Percentiles rank a stretch among this genome's conserved stretches.
These are phyloP conservation scores for Hephaestus fuliginosus DNA, from an alignment of 2,797 vertebrate genomes.

Conservation along the genomic window DNA sequence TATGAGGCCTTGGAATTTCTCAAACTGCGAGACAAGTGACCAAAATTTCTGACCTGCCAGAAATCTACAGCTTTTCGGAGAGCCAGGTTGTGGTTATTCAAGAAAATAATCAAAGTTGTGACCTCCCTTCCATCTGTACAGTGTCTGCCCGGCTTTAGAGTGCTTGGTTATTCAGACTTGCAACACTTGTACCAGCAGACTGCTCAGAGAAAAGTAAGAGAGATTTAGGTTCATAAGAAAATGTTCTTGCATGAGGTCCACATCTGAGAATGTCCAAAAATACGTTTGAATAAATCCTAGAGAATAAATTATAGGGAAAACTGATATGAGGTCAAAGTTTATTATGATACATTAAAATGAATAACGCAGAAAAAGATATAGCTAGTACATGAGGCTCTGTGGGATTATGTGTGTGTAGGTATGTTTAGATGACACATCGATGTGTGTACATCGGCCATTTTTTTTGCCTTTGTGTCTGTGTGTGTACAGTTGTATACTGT, in stretches of 20 bases:
- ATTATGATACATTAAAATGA: no score
- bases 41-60: not conserved
- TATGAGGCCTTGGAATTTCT: not conserved
- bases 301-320: not conserved
- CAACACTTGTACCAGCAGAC: not conserved
- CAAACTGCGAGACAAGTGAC: not conserved
- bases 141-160: no score
- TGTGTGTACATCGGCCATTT: not conserved
- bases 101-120: no score
- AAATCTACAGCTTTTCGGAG: not conserved
- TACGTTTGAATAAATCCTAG: not conserved
- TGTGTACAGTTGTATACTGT: no score
- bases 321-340: not conserved
- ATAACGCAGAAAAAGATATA: conserved; percentile 9
- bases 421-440: not conserved
- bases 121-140: no score
- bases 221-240: not conserved
- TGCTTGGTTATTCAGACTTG: not conserved
- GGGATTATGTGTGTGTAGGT: not conserved
- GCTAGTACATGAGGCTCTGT: not conserved
- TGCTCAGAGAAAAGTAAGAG: not conserved
- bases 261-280: not conserved
- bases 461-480: not conserved
- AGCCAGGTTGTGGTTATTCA: no score
- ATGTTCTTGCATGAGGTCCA: not conserved